Percentiles rank a stretch among this genome's conserved stretches.
Conservation (phyloP, 2,797 vertebrate genomes). For the Saxicola maurus region DNA sequence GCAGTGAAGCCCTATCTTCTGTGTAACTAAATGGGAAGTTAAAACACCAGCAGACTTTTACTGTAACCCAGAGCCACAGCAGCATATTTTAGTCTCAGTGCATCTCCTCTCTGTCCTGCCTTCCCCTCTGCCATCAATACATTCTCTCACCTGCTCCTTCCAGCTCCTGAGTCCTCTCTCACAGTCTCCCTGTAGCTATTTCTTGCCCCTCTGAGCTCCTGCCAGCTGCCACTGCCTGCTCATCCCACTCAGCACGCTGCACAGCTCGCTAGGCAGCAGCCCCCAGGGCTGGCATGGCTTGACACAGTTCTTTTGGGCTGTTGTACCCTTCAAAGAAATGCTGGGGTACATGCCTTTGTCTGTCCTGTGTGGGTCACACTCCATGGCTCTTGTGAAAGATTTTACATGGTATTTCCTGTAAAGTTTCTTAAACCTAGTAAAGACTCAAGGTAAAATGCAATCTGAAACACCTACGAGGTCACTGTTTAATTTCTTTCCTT, state of each 20-base stretch:
- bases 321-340: background rate
- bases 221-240: background rate
- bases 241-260: background rate
- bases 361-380: background rate
- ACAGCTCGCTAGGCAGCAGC: background rate
- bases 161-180: background rate
- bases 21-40: background rate
- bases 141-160: background rate
- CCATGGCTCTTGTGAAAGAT: background rate
- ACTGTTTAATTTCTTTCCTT: background rate
- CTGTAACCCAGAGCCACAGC: background rate
- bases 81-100: background rate
- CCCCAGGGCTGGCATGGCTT: background rate
- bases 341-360: background rate
- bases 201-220: background rate
- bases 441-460: background rate
- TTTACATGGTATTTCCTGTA: background rate
- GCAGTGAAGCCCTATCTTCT: background rate
- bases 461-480: background rate
- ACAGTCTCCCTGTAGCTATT: background rate
- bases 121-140: background rate
- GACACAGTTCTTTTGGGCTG: background rate
- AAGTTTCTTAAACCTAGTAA: background rate
- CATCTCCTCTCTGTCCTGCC: background rate
- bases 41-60: background rate